These are phyloP conservation scores for Drosophila kambysellisi DNA, from an alignment of 2,888 invertebrate genomes.

Conservation along the genomic window DNA sequence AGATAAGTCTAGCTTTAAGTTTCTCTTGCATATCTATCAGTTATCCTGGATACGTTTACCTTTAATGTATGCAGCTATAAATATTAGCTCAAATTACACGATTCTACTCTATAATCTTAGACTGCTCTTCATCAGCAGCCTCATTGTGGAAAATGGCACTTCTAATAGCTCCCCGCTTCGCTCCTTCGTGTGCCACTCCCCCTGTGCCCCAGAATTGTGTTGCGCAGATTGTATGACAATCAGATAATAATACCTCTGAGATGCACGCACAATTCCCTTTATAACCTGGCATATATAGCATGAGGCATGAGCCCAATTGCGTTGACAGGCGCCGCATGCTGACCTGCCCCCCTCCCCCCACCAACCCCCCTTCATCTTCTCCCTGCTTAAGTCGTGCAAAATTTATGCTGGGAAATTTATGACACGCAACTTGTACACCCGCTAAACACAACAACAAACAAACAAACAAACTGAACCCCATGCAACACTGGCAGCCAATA, in stretches of 20 bases:
- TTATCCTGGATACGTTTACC: background rate
- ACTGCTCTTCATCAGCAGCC: constrained; percentile 7
- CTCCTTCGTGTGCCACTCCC: background rate
- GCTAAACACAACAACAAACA: constrained; percentile 68
- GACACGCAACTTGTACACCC: constrained; percentile 80
- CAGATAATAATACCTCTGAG: constrained; percentile 81
- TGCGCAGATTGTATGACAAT: constrained; percentile 70
- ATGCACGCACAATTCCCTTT: constrained; percentile 83
- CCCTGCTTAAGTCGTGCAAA: constrained; percentile 59
- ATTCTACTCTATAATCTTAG: background rate
- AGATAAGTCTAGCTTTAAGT: background rate
- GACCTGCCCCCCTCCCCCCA: constrained; percentile 7
- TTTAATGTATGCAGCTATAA: background rate
- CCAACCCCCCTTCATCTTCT: background rate
- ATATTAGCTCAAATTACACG: background rate
- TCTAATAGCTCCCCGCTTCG: constrained; percentile 24
- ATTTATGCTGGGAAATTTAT: constrained; percentile 83
- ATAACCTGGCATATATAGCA: constrained; percentile 57
- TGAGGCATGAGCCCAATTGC: constrained; percentile 55
- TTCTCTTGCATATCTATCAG: background rate
- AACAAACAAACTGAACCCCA: constrained; percentile 65
- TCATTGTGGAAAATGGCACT: constrained; percentile 26
- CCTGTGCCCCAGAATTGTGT: constrained; percentile 1
- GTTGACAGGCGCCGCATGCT: constrained; percentile 74
- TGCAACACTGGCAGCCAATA: constrained; percentile 27